A percentile compares a stretch with the other conserved stretches of the same genome.
These are phyloP conservation scores for Tiliacea citrago DNA, from an alignment of 2,888 invertebrate species.

Conservation along the genomic window DNA sequence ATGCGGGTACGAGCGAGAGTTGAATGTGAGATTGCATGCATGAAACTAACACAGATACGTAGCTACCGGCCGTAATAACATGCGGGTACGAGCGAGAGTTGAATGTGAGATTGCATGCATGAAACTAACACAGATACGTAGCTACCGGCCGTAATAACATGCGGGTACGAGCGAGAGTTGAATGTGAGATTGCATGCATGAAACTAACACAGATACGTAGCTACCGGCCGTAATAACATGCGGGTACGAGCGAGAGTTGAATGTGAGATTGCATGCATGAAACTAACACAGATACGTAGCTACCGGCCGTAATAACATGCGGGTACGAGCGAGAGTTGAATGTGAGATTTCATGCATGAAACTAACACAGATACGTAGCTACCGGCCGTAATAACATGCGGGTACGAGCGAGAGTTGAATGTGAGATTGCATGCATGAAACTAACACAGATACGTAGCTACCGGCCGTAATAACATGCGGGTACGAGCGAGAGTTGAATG, in stretches of 20 bases:
- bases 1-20: slow-evolving; percentile 2
- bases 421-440: slow-evolving; percentile 1
- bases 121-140: background rate
- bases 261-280: slow-evolving; percentile 6
- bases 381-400: slow-evolving; percentile 6
- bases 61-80: slow-evolving; percentile 1
- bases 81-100: slow-evolving; percentile 1
- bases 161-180: background rate
- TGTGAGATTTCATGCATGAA: slow-evolving; percentile 5
- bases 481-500: background rate
- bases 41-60: background rate
- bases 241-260: background rate
- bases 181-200: slow-evolving; percentile 7
- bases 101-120: slow-evolving; percentile 7
- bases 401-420: slow-evolving; percentile 1
- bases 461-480: slow-evolving; percentile 6
- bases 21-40: slow-evolving; percentile 7
- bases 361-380: background rate
- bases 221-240: slow-evolving; percentile 4
- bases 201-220: background rate
- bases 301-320: slow-evolving; percentile 5
- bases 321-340: background rate
- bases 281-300: background rate
- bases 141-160: slow-evolving; percentile 4
- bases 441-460: background rate